Conservation (phyloP, 2,113 vertebrate species). For the Oxyruncus cristatus region DNA sequence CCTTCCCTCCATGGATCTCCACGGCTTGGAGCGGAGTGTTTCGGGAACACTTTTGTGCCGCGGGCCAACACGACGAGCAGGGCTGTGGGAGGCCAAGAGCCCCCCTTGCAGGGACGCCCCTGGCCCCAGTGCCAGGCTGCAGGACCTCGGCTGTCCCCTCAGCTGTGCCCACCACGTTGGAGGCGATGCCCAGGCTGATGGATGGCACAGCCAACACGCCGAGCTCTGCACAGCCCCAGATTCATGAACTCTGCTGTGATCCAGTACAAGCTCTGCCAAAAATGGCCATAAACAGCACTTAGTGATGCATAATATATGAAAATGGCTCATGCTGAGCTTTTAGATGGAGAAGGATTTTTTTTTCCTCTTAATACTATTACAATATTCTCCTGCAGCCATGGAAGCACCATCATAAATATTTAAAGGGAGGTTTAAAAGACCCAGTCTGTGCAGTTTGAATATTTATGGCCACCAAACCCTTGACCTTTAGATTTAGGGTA, state of each 20-base stretch:
- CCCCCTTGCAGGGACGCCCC: too few relatives aligned
- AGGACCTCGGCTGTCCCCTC: background rate
- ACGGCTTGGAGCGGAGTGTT: background rate
- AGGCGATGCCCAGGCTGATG: background rate
- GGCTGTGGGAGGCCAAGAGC: background rate
- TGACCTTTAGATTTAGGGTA: slow-evolving; percentile 13
- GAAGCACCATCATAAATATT: slow-evolving; percentile 19
- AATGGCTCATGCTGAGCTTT: background rate
- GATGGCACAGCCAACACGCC: background rate
- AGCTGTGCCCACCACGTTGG: rapidly evolving
- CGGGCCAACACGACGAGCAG: rapidly evolving
- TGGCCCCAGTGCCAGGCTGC: rapidly evolving
- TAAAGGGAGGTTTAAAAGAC: slow-evolving; percentile 3
- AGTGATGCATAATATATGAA: slow-evolving; percentile 15
- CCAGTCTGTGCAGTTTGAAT: background rate
- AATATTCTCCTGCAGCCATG: background rate
- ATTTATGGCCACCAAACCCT: background rate
- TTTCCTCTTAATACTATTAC: background rate
- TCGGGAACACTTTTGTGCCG: background rate
- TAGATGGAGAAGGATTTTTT: background rate
- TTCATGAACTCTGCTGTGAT: background rate
- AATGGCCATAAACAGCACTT: background rate
- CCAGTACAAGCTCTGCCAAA: background rate
- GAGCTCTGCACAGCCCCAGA: background rate
- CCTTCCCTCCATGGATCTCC: rapidly evolving